Conservation (phyloP, 2,888 invertebrate genomes). For the Neoscelio sp. region DNA sequence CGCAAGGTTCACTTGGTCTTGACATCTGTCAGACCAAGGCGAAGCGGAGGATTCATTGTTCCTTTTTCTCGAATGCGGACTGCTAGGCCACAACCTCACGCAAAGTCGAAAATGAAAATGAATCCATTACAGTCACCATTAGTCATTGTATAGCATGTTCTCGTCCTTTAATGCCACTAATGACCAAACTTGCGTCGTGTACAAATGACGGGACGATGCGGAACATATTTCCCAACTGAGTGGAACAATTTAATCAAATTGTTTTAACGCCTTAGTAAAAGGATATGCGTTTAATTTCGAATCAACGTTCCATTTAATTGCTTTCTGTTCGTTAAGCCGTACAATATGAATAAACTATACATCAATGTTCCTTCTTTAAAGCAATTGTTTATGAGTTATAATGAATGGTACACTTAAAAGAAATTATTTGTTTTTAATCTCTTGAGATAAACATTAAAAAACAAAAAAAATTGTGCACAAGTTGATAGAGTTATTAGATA, state of each 20-base stretch:
- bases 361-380: too few relatives aligned
- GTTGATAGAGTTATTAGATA: too few relatives aligned
- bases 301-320: conserved; percentile 51
- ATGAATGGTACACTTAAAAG: too few relatives aligned
- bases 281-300: conserved; percentile 47
- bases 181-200: conserved; percentile 58
- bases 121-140: conserved; percentile 68
- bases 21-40: conserved; percentile 79
- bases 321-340: conserved; percentile 41
- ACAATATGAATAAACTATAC: too few relatives aligned
- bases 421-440: too few relatives aligned
- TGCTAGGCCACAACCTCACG: conserved; percentile 48
- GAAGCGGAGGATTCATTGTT: conserved; percentile 68
- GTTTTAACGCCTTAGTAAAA: conserved; percentile 49
- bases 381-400: too few relatives aligned
- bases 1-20: conserved; percentile 73
- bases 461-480: too few relatives aligned
- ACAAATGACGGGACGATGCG: conserved; percentile 39
- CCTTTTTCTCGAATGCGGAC: conserved; percentile 61
- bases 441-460: too few relatives aligned
- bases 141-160: conserved; percentile 64
- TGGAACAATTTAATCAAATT: conserved; percentile 65
- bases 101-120: conserved; percentile 66
- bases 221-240: conserved; percentile 55
- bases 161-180: conserved; percentile 65